These are phyloP conservation scores for Crepidodera aurea DNA, from an alignment of 2,888 invertebrate genomes.

Conservation along the genomic window DNA sequence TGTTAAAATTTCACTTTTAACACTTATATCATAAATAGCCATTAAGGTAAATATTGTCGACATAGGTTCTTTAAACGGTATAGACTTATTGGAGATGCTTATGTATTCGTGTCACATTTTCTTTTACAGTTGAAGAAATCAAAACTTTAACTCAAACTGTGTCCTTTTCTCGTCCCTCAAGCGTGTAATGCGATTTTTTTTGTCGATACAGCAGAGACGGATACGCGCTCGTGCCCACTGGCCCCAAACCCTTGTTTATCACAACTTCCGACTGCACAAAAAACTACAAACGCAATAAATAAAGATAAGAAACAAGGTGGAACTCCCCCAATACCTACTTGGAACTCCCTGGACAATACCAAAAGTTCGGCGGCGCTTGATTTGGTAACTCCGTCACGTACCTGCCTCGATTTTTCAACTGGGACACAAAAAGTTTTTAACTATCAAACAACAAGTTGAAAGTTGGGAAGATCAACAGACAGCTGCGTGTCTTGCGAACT, in stretches of 20 bases:
- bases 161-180: slow-evolving; percentile 25
- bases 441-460: slow-evolving; percentile 37
- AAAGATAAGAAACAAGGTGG: slow-evolving; percentile 39
- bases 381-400: slow-evolving; percentile 38
- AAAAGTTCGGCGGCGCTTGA: slow-evolving; percentile 23
- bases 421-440: slow-evolving; percentile 39
- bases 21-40: too few relatives aligned
- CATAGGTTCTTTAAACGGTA: neutral
- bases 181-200: slow-evolving; percentile 26
- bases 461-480: slow-evolving; percentile 36
- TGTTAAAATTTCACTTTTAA: too few relatives aligned
- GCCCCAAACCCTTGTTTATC: slow-evolving; percentile 29
- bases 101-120: neutral
- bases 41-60: neutral
- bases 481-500: slow-evolving; percentile 33
- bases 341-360: slow-evolving; percentile 35
- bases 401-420: slow-evolving; percentile 38
- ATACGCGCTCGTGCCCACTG: slow-evolving; percentile 5
- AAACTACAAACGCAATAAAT: slow-evolving; percentile 37
- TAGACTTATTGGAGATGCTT: neutral
- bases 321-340: slow-evolving; percentile 32
- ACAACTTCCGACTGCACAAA: slow-evolving; percentile 23
- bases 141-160: slow-evolving; percentile 20
- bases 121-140: slow-evolving; percentile 16
- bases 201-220: slow-evolving; percentile 25